Evolutionary conservation across 2,888 invertebrate species (phyloP), one percentile per base, ranked within the genome.

Genomic region (Chloroclystis v-ata): DNA sequence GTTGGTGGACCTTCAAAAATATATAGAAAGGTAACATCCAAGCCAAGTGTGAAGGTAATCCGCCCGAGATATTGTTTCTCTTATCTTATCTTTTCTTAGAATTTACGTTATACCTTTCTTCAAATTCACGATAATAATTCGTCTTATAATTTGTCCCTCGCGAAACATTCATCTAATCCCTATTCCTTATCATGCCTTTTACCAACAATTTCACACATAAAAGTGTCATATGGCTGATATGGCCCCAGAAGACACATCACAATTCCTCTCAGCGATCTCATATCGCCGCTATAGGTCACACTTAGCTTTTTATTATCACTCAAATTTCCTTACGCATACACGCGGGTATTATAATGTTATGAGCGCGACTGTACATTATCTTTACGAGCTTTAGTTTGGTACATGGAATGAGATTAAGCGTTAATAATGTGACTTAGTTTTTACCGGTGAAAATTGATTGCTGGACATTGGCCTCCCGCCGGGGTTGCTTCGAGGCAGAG

Each of bases 301-400:
- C 56, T 58, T 56, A 47, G 54, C 49, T 74, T 77, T 82, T 82
- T 82, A 83, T 82, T 82, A 79, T 79, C 79, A 78, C 79, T 81
- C 76, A 75, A 78, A 82, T 80, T 77, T 78, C 78, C 77, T 69
- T 73, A 72, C 59, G 71, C 72, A 69, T 73, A 71, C 75, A 68
- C 75, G 58, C 57, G 71, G 75, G 75, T 72, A 66, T 72, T 72
- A 69, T 78, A 70, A 69, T 77, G 77, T 70, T 72, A 76, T 76
- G 74, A 73, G 71, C 69, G 72, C 65, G 74, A 73, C 75, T 78
- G 71, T 69, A 71, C 78, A 79, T 83, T 82, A 83, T 82, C 78
- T 84, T 83, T 81, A 84, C 69, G 79, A 74, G 68, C 61, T 59
- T 43, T 43, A n/a, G 49, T 26, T 42, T 63, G 72, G 73, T 54